Conservation (phyloP, 2,113 vertebrate genomes). For the Cyprinus carpio region DNA sequence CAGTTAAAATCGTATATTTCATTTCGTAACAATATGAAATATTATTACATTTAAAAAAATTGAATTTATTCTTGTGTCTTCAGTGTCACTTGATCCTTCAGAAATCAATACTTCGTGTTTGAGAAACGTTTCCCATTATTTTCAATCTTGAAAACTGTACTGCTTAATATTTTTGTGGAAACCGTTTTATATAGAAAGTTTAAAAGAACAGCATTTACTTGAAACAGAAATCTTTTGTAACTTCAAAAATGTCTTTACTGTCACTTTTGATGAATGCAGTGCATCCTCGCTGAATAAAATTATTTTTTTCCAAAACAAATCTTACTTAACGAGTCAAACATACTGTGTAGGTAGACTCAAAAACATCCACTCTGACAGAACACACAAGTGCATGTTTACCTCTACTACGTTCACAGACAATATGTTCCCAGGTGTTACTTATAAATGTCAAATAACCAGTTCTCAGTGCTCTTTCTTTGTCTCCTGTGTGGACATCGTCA, state of each 20-base stretch:
- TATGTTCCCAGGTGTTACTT: neutral
- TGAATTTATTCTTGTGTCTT: neutral
- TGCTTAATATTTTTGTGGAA: neutral
- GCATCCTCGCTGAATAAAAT: neutral
- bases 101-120: neutral
- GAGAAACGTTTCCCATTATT: neutral
- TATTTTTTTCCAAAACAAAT: neutral
- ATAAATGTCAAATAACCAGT: conserved; percentile 38
- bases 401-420: neutral
- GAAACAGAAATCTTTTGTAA: neutral
- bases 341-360: neutral
- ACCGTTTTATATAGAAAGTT: neutral
- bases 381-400: neutral
- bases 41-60: neutral
- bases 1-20: no score
- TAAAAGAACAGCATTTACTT: neutral
- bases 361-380: neutral
- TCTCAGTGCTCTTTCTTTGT: neutral
- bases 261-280: neutral
- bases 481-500: neutral
- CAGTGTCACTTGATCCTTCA: neutral
- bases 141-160: neutral
- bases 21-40: neutral
- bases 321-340: neutral
- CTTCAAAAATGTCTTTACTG: neutral